These are phyloP conservation scores for Gavia stellata DNA, from an alignment of 2,113 vertebrate species.

Conservation along the genomic window DNA sequence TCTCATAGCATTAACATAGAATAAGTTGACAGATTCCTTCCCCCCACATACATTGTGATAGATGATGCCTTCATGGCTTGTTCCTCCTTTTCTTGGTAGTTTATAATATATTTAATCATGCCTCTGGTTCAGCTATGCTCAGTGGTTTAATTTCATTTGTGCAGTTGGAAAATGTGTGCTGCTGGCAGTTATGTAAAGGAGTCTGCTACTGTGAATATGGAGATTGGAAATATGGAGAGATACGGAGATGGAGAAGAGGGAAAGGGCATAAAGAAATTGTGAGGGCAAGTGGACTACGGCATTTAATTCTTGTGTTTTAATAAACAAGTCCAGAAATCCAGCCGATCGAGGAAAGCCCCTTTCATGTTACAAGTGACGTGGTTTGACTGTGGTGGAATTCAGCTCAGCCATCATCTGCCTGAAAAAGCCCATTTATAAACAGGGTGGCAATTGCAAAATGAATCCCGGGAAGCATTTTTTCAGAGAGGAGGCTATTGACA, in stretches of 20 bases:
- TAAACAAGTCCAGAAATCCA: neutral
- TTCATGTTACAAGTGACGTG: neutral
- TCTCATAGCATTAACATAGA: neutral
- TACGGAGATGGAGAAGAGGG: neutral
- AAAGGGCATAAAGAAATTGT: neutral
- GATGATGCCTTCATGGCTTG: neutral
- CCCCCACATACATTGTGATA: neutral
- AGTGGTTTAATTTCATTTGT: neutral
- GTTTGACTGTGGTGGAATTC: slow-evolving; percentile 5
- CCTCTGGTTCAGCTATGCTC: neutral
- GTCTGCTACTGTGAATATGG: neutral
- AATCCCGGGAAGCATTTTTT: slow-evolving; percentile 33
- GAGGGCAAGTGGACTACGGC: neutral
- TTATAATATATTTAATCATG: neutral
- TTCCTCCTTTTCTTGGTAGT: neutral
- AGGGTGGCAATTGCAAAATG: neutral
- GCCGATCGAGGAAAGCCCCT: neutral
- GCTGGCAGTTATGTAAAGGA: neutral
- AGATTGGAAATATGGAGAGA: no score
- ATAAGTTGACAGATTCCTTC: neutral
- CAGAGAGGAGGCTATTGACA: slow-evolving; percentile 1
- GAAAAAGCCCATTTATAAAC: slow-evolving; percentile 34
- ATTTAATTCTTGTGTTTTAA: slow-evolving; percentile 20
- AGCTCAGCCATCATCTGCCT: neutral
- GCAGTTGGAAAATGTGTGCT: neutral